Evolutionary conservation across 1,140 invertebrate species (phyloP), one percentile per base, ranked within the genome.

Genomic region (Caenorhabditis inopinata): DNA sequence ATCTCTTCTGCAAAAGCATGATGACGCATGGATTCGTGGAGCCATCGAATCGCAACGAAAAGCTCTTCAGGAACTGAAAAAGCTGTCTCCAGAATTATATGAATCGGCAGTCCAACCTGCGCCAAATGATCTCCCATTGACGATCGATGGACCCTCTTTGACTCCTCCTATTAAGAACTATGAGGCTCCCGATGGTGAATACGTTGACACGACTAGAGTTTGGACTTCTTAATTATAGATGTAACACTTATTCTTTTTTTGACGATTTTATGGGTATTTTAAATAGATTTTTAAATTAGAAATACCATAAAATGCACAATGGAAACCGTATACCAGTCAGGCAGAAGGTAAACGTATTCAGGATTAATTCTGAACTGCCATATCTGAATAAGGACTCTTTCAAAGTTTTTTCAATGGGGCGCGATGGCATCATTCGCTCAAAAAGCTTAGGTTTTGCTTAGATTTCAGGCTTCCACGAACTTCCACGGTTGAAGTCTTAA

Each of bases 81-180:
- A 83, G 21, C 82, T 89, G 16, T 86, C 85, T 14, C 87, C 88
- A n/a, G 85, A 87, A 42, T 80, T 90, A 1, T 90, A 89, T 75
- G 79, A 85, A 62, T 77, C 82, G 45, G 89, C 89, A 9, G 84
- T 90, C n/a, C 80, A 84, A 82, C 81, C 84, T 12, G 88, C 89
- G 74, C 49, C 83, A 7, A 79, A 79, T 25, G 27, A 85, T 16
- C 62, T 89, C 7, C 87, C 86, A 2, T 80, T 85, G 27, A 76
- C 74, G 12, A 83, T 82, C 9, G 58, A 86, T 35, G 89, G 89
- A 38, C 89, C 89, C 3, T 35, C 85, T 2, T 35, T 87, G 25
- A 89, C 88, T 9, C 87, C 89, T 7, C 89, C 89, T 9, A 85
- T 89, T 14, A 77, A 83, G 27, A 84, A 85, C 11, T 90, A 90